Percentiles rank a stretch among this genome's conserved stretches.
Evolutionary conservation across 2,113 vertebrate genomes (phyloP).

Genomic region (Thomomys bottae): DNA sequence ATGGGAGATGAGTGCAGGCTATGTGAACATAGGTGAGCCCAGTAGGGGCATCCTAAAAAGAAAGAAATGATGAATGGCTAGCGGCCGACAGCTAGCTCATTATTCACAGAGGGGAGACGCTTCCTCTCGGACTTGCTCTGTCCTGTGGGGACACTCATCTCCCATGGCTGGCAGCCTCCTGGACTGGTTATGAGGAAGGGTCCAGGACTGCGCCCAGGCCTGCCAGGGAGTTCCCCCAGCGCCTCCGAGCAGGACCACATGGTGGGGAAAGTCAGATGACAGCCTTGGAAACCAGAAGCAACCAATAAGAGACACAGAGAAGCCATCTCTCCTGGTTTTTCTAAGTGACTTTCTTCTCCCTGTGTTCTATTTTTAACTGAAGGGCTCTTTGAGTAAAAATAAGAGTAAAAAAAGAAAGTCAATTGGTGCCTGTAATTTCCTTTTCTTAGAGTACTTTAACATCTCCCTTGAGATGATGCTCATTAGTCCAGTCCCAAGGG

Average conservation of each 20-base stretch:
- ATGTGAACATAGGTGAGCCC: too few species aligned
- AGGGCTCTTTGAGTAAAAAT: constrained; percentile 70
- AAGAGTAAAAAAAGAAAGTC: constrained; percentile 10
- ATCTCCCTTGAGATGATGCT: neutral
- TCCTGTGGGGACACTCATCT: too few species aligned
- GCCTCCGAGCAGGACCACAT: fast-evolving
- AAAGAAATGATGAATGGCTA: too few species aligned
- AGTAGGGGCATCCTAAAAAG: neutral
- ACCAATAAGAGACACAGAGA: constrained; percentile 15
- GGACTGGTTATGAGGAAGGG: too few species aligned
- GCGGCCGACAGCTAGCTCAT: neutral
- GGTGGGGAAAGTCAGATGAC: neutral
- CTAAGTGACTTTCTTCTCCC: constrained; percentile 51
- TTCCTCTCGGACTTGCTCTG: neutral
- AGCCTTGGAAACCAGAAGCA: neutral
- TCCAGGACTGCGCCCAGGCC: neutral
- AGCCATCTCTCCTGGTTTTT: neutral
- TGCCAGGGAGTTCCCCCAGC: too few species aligned
- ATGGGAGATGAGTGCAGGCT: neutral
- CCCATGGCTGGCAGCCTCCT: too few species aligned
- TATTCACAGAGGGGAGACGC: neutral
- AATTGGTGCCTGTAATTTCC: constrained; percentile 54
- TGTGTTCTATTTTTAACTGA: constrained; percentile 56
- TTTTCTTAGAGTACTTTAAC: neutral
- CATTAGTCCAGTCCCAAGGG: constrained; percentile 5